Conservation (phyloP, 2,113 vertebrate genomes). For the Gymnobelideus leadbeateri region DNA sequence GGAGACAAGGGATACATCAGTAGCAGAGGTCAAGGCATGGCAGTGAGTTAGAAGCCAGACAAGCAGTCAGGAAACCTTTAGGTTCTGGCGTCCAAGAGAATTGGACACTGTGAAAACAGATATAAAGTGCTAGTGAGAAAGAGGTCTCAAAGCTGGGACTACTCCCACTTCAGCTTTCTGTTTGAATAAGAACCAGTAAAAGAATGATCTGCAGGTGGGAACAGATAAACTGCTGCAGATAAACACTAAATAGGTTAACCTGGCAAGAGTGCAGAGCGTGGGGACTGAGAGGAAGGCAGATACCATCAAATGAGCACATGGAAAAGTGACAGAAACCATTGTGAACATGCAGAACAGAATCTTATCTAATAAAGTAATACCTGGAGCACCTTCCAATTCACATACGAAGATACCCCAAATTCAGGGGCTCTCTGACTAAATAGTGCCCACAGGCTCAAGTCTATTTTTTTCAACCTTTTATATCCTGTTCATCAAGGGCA, state of each 20-base stretch:
- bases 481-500: not conserved
- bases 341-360: not conserved
- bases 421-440: not conserved
- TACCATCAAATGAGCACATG: constrained; percentile 8
- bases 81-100: not conserved
- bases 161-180: not conserved
- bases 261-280: constrained; percentile 36
- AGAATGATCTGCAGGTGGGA: constrained; percentile 28
- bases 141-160: not conserved
- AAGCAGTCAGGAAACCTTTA: not conserved
- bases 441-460: not conserved
- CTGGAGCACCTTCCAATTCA: not conserved
- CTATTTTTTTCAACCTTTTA: not conserved
- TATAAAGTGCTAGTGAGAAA: not conserved
- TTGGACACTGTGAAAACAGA: not conserved
- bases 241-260: constrained; percentile 25
- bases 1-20: not conserved
- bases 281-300: constrained; percentile 1
- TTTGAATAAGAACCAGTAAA: constrained; percentile 2
- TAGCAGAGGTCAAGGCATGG: not conserved
- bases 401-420: not conserved
- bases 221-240: constrained; percentile 28
- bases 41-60: not conserved
- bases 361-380: not conserved
- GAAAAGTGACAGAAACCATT: not conserved